A percentile compares a stretch with the other conserved stretches of the same genome.
Evolutionary conservation across 2,888 invertebrate genomes (phyloP).

Genomic region (Agelastica alni): DNA sequence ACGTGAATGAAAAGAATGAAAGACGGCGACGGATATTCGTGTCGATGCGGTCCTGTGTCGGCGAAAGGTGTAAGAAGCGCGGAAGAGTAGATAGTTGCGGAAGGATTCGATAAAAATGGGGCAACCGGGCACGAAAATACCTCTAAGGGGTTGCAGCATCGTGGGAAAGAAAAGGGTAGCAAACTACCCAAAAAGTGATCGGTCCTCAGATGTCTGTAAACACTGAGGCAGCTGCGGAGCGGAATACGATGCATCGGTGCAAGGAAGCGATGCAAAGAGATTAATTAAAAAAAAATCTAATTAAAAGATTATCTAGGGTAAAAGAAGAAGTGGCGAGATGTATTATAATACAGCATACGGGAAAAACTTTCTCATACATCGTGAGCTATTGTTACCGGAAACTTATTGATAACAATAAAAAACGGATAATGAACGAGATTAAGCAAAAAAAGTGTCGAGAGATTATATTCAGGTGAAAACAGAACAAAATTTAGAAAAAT

Average conservation of each 20-base stretch:
- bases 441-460: too few relatives aligned
- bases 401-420: constrained; percentile 13
- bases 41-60: constrained; percentile 6
- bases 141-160: constrained; percentile 50
- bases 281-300: constrained; percentile 41
- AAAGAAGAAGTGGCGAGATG: constrained; percentile 21
- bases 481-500: too few relatives aligned
- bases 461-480: too few relatives aligned
- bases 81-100: constrained; percentile 52
- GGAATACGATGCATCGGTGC: constrained; percentile 20
- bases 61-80: constrained; percentile 49
- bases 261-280: constrained; percentile 28
- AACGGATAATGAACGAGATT: constrained; percentile 2
- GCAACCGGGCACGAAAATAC: constrained; percentile 45
- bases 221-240: constrained; percentile 42
- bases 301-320: constrained; percentile 40
- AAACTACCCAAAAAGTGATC: constrained; percentile 29
- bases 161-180: constrained; percentile 53
- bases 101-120: constrained; percentile 53
- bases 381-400: constrained; percentile 5
- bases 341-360: constrained; percentile 6
- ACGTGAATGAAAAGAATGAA: too few relatives aligned
- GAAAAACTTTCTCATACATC: constrained; percentile 18
- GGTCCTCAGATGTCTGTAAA: constrained; percentile 43
- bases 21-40: too few relatives aligned